Conservation (phyloP, 2,113 vertebrate genomes). For the Indicator maculatus region DNA sequence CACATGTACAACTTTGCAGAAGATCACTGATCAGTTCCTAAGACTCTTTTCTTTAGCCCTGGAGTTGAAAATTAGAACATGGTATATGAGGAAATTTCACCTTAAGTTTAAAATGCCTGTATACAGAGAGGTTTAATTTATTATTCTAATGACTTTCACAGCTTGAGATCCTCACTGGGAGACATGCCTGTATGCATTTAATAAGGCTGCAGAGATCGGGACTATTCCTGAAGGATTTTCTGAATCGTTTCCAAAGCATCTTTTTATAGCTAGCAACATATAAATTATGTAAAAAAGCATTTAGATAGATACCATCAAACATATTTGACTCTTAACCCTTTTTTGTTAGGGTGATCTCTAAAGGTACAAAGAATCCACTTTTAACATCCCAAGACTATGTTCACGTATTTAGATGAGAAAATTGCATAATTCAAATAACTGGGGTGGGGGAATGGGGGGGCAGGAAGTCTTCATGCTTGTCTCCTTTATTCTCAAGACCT, state of each 20-base stretch:
- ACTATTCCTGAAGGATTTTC: slow-evolving; percentile 73
- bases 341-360: slow-evolving; percentile 61
- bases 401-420: slow-evolving; percentile 29
- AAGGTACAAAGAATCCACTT: slow-evolving; percentile 45
- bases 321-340: slow-evolving; percentile 63
- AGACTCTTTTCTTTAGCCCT: slow-evolving; percentile 36
- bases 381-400: slow-evolving; percentile 30
- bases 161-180: slow-evolving; percentile 78
- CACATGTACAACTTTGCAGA: slow-evolving; percentile 36
- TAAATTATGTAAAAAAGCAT: slow-evolving; percentile 67
- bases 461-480: slow-evolving; percentile 4
- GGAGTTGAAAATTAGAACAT: slow-evolving; percentile 64
- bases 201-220: slow-evolving; percentile 76
- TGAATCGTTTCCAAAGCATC: slow-evolving; percentile 73
- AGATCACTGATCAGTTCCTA: not conserved
- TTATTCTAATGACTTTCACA: slow-evolving; percentile 84
- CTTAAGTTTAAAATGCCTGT: slow-evolving; percentile 73
- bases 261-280: slow-evolving; percentile 73
- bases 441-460: not conserved
- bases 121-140: slow-evolving; percentile 79
- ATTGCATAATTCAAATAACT: slow-evolving; percentile 27
- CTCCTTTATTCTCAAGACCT: not conserved
- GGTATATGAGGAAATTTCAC: slow-evolving; percentile 67
- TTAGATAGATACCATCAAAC: slow-evolving; percentile 56
- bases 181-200: slow-evolving; percentile 75